Conservation (phyloP, 2,888 invertebrate species). For the Cryptus armator region DNA sequence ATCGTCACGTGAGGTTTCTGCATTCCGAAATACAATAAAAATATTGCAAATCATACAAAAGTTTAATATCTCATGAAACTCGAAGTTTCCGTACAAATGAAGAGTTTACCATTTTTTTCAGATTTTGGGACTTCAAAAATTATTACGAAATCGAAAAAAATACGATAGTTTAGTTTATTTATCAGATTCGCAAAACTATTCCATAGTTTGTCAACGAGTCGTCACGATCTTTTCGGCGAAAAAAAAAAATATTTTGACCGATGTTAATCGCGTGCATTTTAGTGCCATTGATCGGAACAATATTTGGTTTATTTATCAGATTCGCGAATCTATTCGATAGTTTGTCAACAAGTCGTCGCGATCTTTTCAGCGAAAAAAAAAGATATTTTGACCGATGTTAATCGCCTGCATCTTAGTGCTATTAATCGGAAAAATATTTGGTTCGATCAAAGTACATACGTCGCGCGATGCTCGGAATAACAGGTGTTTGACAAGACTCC, state of each 20-base stretch:
- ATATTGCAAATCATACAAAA: too few species aligned
- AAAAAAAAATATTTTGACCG: background rate
- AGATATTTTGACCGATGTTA: background rate
- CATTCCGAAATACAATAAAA: too few species aligned
- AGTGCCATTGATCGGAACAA: background rate
- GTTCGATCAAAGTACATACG: background rate
- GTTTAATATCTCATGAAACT: too few species aligned
- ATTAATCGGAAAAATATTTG: background rate
- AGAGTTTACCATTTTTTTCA: too few species aligned
- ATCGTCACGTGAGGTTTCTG: too few species aligned
- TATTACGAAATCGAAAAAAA: too few species aligned
- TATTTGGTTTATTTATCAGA: too few species aligned
- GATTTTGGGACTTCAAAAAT: too few species aligned
- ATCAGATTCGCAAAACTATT: too few species aligned
- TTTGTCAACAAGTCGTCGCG: background rate
- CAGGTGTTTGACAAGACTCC: constrained; percentile 22
- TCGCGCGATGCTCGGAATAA: background rate
- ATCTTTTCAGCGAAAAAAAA: background rate
- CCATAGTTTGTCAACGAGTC: background rate
- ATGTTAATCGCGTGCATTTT: background rate
- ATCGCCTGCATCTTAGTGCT: background rate
- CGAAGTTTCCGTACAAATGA: too few species aligned
- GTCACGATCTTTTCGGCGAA: background rate
- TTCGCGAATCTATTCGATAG: too few species aligned
- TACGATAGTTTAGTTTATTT: too few species aligned